Percentiles rank a stretch among this genome's conserved stretches.
Conservation (phyloP, 2,888 invertebrate species). For the Vannuccia rotundouncinata region DNA sequence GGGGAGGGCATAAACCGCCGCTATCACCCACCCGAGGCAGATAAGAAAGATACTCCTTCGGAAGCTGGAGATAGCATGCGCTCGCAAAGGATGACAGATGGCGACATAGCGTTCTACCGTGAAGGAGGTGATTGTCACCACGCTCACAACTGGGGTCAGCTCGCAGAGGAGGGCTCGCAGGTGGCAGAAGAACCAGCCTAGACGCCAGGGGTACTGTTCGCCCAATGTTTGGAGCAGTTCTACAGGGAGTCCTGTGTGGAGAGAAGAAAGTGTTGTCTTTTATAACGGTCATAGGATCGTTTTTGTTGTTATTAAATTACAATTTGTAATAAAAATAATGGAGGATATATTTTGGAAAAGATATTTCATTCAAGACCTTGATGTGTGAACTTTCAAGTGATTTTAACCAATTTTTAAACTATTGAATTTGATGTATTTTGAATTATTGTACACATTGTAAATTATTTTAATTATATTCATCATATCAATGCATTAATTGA, state of each 20-base stretch:
- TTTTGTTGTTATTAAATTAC: no score
- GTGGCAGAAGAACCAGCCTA: background rate
- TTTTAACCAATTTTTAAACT: no score
- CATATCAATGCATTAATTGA: no score
- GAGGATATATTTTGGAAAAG: no score
- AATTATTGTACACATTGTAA: no score
- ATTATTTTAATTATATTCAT: no score
- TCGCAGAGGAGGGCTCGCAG: background rate
- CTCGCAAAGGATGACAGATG: slow-evolving; percentile 27
- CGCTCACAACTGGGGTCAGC: slow-evolving; percentile 17
- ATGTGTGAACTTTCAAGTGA: no score
- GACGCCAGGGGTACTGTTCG: slow-evolving; percentile 13
- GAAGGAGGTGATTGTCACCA: slow-evolving; percentile 32
- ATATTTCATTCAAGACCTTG: no score
- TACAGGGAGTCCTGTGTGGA: background rate
- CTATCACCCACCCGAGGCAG: background rate
- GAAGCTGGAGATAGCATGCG: slow-evolving; percentile 9
- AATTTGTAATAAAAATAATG: no score
- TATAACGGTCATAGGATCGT: no score
- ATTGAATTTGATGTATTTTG: no score
- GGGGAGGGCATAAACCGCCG: background rate
- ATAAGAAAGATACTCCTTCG: slow-evolving; percentile 22
- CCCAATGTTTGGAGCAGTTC: background rate
- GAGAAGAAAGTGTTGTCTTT: background rate
- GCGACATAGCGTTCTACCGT: slow-evolving; percentile 32